Evolutionary conservation across 2,113 vertebrate genomes (phyloP).

Genomic region (Festucalex cinctus): DNA sequence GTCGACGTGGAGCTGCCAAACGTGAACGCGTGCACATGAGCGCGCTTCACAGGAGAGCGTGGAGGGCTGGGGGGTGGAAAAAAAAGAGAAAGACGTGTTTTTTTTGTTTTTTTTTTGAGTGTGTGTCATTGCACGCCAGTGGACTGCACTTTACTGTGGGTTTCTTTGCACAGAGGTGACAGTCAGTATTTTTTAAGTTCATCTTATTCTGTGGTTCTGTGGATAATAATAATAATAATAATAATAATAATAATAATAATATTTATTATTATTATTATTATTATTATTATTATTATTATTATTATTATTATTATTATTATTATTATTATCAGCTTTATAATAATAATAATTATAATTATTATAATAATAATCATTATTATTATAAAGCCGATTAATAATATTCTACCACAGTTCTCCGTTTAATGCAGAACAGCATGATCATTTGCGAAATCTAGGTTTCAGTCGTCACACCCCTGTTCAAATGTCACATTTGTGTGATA

Average conservation of each 20-base stretch:
- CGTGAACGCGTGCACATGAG: conserved; percentile 77
- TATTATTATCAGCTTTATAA: too few relatives aligned
- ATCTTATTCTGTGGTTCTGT: not conserved
- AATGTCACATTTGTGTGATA: too few relatives aligned
- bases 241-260: not conserved
- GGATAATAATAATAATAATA: not conserved
- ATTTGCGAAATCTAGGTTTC: not conserved
- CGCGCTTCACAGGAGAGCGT: conserved; percentile 61
- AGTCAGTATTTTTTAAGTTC: conserved; percentile 8
- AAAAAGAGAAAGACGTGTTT: conserved; percentile 52
- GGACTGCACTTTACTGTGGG: conserved; percentile 63
- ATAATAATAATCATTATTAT: too few relatives aligned
- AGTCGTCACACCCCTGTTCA: too few relatives aligned
- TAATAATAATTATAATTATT: not conserved
- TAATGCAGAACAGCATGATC: not conserved
- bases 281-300: too few relatives aligned
- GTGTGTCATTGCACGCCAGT: conserved; percentile 64
- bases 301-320: too few relatives aligned
- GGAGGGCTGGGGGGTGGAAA: conserved; percentile 13
- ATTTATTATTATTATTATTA: too few relatives aligned
- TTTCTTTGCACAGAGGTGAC: conserved; percentile 59
- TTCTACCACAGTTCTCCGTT: not conserved
- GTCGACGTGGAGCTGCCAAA: conserved; percentile 86
- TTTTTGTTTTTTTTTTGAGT: conserved; percentile 28
- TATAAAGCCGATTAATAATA: not conserved